Evolutionary conservation across 2,113 vertebrate genomes (phyloP), one percentile per base, ranked within the genome.

Genomic region (Petaurus breviceps): DNA sequence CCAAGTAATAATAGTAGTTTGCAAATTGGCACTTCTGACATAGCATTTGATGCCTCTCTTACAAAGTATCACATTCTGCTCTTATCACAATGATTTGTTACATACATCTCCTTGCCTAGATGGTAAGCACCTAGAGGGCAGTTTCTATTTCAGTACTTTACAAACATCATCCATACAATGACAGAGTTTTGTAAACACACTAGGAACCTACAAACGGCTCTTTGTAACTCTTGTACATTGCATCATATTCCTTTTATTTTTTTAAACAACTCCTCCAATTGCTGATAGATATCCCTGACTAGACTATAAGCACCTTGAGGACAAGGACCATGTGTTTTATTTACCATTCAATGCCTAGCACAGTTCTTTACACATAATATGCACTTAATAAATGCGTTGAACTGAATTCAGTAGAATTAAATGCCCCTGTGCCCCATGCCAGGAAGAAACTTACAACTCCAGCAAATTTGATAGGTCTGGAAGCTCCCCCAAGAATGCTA

Each of bases 401-500:
- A 77, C 37, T 94, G 61, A 51, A 31, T 61, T 37, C 23, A 52
- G 53, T 43, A 43, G 37, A 61, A 61, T n/a, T 94, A 61, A 51
- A 31, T 61, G 53, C 4, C 23, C 26, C 26, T 51, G 90, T 90
- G 90, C 37, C 55, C 91, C 91, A 91, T 68, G 92, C 50, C 92
- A 92, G 23, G 0, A 47, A 22, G 47, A 96, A 96, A 95, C 53
- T 49, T 94, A 49, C 50, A 94, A 94, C 57, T 24, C 89, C 46
- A 91, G 95, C 31, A 96, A 92, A 95, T 89, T 92, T 6, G n/a
- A 84, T 84, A 84, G n/a, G 5, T 43, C n/a, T 92, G 92, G 95
- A 95, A 55, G 92, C 89, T 90, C 77, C 90, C 89, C 95, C 89
- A 93, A 46, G 47, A 96, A 92, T 96, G 89, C 47, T 94, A 94